phyloP scores from a whole-genome alignment of 2,113 vertebrate species.

The Laticauda laticaudata region DNA sequence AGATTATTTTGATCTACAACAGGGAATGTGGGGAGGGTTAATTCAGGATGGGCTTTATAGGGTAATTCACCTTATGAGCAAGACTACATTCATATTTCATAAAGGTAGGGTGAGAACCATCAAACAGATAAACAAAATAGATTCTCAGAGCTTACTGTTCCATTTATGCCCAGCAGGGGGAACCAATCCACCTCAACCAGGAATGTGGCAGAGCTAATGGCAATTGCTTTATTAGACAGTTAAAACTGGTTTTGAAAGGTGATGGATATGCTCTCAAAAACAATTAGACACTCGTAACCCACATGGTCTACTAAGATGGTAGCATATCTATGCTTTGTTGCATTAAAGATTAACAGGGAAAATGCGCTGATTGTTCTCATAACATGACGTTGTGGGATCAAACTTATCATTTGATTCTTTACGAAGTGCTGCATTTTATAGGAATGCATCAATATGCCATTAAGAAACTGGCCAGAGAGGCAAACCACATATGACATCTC shows the following conservation, averaged over 20 bases:
- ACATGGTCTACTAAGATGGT: neutral
- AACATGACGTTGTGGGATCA: neutral
- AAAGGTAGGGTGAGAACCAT: neutral
- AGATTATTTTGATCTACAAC: neutral
- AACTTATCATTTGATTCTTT: neutral
- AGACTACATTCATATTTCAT: neutral
- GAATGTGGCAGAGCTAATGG: neutral
- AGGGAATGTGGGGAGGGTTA: no score
- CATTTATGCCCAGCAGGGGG: neutral
- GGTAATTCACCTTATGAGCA: neutral
- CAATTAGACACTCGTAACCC: neutral
- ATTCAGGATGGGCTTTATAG: neutral
- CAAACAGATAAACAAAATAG: neutral
- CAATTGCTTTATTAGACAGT: constrained; percentile 1
- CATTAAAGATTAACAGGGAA: neutral
- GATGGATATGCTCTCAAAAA: neutral
- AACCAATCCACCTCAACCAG: neutral
- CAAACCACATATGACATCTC: neutral
- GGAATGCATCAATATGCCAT: neutral
- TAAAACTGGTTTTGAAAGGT: neutral
- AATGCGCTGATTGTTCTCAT: neutral
- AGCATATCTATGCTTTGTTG: neutral
- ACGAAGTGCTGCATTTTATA: neutral
- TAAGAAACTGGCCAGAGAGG: neutral
- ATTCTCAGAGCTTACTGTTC: neutral